Conservation (phyloP, 2,797 vertebrate species). For the Malacoctenus gilli region DNA sequence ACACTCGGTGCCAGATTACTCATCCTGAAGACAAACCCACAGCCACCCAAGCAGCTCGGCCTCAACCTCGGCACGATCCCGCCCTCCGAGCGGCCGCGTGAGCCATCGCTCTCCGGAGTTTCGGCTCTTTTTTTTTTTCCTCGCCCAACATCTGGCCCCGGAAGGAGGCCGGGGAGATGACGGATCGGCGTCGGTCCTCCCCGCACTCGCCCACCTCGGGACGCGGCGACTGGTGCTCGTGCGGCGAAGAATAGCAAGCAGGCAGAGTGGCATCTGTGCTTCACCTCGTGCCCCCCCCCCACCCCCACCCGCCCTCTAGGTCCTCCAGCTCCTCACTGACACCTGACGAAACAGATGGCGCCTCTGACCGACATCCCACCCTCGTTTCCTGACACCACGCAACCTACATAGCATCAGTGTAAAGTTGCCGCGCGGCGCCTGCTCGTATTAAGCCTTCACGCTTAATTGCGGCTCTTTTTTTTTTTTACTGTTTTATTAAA, state of each 20-base stretch:
- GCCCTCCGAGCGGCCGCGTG: conserved; percentile 44
- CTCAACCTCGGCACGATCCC: conserved; percentile 31
- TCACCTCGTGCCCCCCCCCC: conserved; percentile 47
- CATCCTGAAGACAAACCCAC: conserved; percentile 11
- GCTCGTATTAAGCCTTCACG: neutral
- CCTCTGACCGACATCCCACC: conserved; percentile 6
- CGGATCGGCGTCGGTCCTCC: conserved; percentile 49
- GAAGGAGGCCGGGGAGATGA: conserved; percentile 9
- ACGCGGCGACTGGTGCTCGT: conserved; percentile 29
- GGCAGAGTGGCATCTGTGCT: conserved; percentile 59
- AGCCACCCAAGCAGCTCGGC: conserved; percentile 1
- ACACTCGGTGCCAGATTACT: conserved; percentile 28
- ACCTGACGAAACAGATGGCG: conserved; percentile 64
- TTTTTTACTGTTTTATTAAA: neutral
- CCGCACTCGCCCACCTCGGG: conserved; percentile 44
- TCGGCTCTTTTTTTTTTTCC: conserved; percentile 15
- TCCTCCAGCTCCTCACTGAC: conserved; percentile 48
- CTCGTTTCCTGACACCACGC: conserved; percentile 30
- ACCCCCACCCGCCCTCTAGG: conserved; percentile 48
- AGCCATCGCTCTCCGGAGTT: conserved; percentile 19
- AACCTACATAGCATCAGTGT: conserved; percentile 32
- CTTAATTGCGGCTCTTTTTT: neutral
- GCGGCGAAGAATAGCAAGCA: conserved; percentile 61
- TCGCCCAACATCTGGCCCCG: conserved; percentile 65
- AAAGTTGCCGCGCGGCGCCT: conserved; percentile 3